Conservation (phyloP, 2,113 vertebrate genomes). For the Lipophrys pholis region DNA sequence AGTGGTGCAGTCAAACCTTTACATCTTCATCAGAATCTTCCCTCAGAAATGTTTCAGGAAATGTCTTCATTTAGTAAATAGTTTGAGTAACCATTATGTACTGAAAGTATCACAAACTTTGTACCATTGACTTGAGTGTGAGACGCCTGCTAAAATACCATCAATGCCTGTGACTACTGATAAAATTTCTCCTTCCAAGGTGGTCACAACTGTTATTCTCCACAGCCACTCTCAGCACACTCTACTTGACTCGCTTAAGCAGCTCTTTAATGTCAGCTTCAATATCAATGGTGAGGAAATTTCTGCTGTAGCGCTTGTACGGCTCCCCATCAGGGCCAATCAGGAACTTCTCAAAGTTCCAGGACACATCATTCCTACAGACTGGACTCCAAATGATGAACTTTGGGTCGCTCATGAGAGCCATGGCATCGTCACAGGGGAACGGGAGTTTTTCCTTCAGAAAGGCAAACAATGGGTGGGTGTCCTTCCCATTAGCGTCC, state of each 20-base stretch:
- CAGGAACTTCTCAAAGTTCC: constrained; percentile 97
- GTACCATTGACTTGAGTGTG: background rate
- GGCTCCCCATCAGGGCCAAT: constrained; percentile 87
- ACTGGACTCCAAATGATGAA: constrained; percentile 92
- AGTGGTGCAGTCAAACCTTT: constrained; percentile 63
- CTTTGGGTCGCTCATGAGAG: constrained; percentile 90
- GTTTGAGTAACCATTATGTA: constrained; percentile 49
- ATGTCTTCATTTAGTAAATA: constrained; percentile 81
- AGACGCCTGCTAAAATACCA: background rate
- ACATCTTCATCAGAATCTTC: constrained; percentile 76
- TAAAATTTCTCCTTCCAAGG: background rate
- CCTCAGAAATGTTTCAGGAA: constrained; percentile 69
- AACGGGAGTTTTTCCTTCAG: constrained; percentile 86
- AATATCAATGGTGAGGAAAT: constrained; percentile 88
- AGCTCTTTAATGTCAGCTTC: constrained; percentile 90
- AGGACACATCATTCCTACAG: constrained; percentile 87
- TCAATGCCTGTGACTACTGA: constrained; percentile 1
- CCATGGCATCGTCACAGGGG: constrained; percentile 84
- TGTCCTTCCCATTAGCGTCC: constrained; percentile 90
- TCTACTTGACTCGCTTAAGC: constrained; percentile 71
- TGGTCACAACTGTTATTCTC: background rate
- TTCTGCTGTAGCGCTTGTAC: constrained; percentile 90
- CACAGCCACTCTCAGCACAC: background rate
- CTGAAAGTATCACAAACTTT: constrained; percentile 31
- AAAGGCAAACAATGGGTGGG: constrained; percentile 88